Evolutionary conservation across 2,113 vertebrate genomes (phyloP), one percentile per base, ranked within the genome.

Genomic region (Austrofundulus limnaeus): DNA sequence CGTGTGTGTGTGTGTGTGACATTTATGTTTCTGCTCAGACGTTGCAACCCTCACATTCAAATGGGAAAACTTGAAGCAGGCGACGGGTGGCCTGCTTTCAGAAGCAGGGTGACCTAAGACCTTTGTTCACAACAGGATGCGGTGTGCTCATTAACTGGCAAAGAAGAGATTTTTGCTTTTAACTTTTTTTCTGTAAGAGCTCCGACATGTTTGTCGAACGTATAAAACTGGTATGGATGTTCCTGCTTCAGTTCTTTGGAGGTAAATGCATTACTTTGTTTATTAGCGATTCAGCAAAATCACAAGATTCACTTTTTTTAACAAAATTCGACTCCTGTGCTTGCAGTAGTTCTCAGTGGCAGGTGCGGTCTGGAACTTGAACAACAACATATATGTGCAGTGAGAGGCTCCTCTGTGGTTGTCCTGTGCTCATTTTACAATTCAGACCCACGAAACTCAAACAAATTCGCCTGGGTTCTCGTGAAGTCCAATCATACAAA

Each of bases 361-460:
- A 0, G 1, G 1, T 72, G 62, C 52, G 31, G 16, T 0, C 74
- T 84, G 56, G 0, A 50, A 0, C 73, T 80, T 49, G 39, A 37
- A 4, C 52, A 19, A 49, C 10, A 3, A 5, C 12, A 1, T 1
- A 28, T 75, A 15, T 87, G 41, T 51, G 74, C 74, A 10, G 43
- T 74, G 31, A 72, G 25, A 57, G 81, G 81, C 50, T 82, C 69
- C 0, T 47, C 61, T 17, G 63, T 67, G 14, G 9, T 57, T 41
- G 46, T 87, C 20, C 58, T 2, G 0, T 87, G 85, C 59, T 61
- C 17, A 11, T 87, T 70, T 66, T 0, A 20, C 2, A 45, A 70
- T 57, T 70, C 81, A 42, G 2, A 14, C 0, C 0, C 2, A 0
- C 11, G 2, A 0, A 39, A 0, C 1, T 61, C 58, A 8, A 0